Evolutionary conservation across 2,113 vertebrate genomes (phyloP), one percentile per base, ranked within the genome.

Genomic region (Oryctolagus cuniculus): DNA sequence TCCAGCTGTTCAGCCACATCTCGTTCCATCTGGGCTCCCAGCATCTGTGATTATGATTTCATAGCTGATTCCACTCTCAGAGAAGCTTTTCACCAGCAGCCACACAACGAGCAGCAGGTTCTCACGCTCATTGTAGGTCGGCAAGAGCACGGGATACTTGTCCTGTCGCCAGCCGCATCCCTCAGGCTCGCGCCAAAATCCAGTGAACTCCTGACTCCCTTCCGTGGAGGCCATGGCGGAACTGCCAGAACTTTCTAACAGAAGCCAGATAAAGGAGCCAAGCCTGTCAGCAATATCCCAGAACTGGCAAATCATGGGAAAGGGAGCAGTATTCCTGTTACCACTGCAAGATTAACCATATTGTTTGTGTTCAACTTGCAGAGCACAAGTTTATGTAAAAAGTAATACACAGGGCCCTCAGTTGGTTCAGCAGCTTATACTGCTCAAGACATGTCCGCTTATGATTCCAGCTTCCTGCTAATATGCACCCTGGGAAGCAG

Each of bases 1-100:
- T 99, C 98, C 97, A 99, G 55, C 64, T 99, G 99, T 91, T 99
- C 93, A 49, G 99, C 99, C 82, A 99, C 91, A 64, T 99, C 98
- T 90, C 98, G 99, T 99, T 61, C 99, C 99, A 97, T 99, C 99
- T 0, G 99, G 99, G 96, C 99, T 99, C 91, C 99, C 99, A 96
- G 99, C 99, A 94, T 99, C 99, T 83, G 99, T 99, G 72, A 99
- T 98, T 93, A 99, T 99, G 69, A 99, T 99, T 98, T 99, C 99
- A 79, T 99, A 99, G 63, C 98, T 95, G 93, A 98, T 98, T 0
- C 98, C 99, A 97, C 99, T 99, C 96, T 99, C 98, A 2, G 85
- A 95, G 96, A 99, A 99, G 97, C 99, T 99, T 92, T 99, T 99
- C 88, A 98, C 99, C 97, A 99, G 94, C 53, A 99, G 98, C 99